These are phyloP conservation scores for Chamaetylas fuelleborni DNA, from an alignment of 2,113 vertebrate genomes.

Conservation along the genomic window DNA sequence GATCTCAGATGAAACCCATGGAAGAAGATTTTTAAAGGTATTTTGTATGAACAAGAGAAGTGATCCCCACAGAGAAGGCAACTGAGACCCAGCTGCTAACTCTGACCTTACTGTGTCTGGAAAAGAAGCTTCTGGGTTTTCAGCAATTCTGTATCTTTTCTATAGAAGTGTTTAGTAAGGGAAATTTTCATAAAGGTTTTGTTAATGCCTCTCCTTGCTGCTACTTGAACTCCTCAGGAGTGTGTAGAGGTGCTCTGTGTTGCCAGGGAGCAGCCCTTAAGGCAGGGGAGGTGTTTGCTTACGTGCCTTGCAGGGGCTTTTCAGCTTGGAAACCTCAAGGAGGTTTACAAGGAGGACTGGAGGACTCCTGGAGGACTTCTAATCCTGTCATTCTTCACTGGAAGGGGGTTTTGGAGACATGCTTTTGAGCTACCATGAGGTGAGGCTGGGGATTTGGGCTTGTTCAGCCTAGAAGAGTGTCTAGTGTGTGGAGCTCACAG, in stretches of 20 bases:
- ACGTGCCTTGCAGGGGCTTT: neutral
- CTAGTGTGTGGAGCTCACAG: neutral
- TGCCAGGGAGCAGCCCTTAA: neutral
- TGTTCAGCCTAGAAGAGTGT: neutral
- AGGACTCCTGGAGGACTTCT: neutral
- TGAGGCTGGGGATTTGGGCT: neutral
- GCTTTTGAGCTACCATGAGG: neutral
- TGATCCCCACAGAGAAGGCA: neutral
- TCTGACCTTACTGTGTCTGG: neutral
- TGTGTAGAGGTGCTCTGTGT: neutral
- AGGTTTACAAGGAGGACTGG: too few relatives aligned
- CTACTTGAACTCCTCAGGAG: neutral
- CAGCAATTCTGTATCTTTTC: neutral
- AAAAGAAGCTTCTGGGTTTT: neutral
- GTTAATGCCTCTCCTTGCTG: neutral
- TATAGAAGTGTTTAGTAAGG: neutral
- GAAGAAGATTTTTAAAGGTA: neutral
- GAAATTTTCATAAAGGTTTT: neutral
- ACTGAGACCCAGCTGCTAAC: neutral
- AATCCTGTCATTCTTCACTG: neutral
- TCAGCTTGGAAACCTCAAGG: neutral
- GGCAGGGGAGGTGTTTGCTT: neutral
- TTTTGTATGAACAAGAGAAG: neutral
- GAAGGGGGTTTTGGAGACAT: neutral
- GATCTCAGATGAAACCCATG: neutral